These are phyloP conservation scores for Cephus pygmeus DNA, from an alignment of 2,888 invertebrate genomes.

Conservation along the genomic window DNA sequence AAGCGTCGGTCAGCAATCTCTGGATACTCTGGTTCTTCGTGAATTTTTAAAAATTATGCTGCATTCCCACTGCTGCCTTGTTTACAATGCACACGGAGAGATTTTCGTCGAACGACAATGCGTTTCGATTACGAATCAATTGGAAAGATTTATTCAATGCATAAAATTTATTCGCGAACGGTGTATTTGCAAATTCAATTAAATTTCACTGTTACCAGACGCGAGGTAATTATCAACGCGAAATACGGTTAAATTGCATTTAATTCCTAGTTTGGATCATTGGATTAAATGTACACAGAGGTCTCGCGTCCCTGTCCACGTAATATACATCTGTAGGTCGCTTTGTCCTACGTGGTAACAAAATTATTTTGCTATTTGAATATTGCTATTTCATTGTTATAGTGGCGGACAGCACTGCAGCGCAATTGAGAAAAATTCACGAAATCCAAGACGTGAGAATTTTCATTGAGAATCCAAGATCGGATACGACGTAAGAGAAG, in stretches of 20 bases:
- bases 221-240: not conserved
- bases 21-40: not conserved
- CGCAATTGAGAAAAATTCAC: not conserved
- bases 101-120: not conserved
- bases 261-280: not conserved
- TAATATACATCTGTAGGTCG: not conserved
- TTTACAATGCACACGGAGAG: not conserved
- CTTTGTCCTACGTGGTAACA: not conserved
- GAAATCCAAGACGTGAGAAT: not conserved
- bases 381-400: not conserved
- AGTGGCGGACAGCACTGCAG: not conserved
- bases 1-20: not conserved
- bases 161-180: not conserved
- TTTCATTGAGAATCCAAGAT: not conserved
- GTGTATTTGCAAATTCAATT: not conserved
- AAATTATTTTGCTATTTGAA: not conserved
- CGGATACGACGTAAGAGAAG: not conserved
- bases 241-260: not conserved
- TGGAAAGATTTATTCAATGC: not conserved
- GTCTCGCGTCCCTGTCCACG: not conserved
- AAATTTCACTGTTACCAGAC: not conserved
- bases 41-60: not conserved
- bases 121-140: not conserved
- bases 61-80: constrained; percentile 4
- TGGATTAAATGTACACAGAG: not conserved